phyloP scores from a whole-genome alignment of 2,113 vertebrate species.

The Tichodroma muraria region DNA sequence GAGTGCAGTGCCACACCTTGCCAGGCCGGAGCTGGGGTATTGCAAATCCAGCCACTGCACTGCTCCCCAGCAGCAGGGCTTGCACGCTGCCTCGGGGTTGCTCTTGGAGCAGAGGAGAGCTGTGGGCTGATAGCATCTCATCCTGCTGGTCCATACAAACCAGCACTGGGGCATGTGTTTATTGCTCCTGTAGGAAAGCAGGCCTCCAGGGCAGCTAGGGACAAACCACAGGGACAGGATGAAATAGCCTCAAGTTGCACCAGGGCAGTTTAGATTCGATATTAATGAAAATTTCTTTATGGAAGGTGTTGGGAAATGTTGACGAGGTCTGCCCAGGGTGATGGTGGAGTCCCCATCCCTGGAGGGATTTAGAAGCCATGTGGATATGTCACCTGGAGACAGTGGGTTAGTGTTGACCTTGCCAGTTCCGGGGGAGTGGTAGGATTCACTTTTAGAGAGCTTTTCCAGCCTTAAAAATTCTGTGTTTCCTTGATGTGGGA shows the following conservation, averaged over 20 bases:
- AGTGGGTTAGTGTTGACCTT: background rate
- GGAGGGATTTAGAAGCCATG: background rate
- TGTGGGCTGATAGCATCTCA: background rate
- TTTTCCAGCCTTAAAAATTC: background rate
- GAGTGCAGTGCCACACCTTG: background rate
- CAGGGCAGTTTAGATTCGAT: background rate
- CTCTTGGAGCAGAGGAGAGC: background rate
- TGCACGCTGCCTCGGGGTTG: fast-evolving
- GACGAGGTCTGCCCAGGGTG: no score
- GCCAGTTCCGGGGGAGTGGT: background rate
- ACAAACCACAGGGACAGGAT: background rate
- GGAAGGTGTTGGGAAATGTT: background rate
- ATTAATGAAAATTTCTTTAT: background rate
- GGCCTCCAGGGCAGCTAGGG: background rate
- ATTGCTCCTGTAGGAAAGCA: background rate
- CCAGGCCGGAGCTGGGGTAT: background rate
- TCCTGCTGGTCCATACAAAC: background rate
- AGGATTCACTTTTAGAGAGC: background rate
- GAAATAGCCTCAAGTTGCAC: background rate
- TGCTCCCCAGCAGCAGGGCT: background rate
- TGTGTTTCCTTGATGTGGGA: background rate
- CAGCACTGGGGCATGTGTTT: background rate
- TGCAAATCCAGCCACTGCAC: background rate
- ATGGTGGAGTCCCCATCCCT: background rate
- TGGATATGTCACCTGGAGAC: background rate